phyloP scores from a whole-genome alignment of 1,140 invertebrate genomes.

The Ceratosolen solmsi region DNA sequence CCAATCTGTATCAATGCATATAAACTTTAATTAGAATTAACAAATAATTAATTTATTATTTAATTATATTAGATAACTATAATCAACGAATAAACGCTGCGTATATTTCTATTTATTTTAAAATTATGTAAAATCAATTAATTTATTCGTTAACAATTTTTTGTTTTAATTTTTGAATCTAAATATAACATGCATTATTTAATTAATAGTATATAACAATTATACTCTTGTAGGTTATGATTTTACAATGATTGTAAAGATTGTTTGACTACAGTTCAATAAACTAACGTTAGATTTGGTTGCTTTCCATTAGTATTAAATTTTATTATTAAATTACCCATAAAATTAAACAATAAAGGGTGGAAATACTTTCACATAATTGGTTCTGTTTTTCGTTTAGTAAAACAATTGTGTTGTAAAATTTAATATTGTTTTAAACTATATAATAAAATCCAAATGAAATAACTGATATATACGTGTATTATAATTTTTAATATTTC shows the following conservation, averaged over 20 bases:
- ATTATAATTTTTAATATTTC: no score
- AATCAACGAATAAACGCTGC: not conserved
- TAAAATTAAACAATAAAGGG: no score
- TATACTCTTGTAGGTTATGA: not conserved
- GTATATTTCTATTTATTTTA: not conserved
- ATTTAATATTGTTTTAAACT: no score
- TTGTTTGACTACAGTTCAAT: not conserved
- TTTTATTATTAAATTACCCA: not conserved
- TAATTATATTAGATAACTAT: not conserved
- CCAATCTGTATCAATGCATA: no score
- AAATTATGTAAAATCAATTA: not conserved
- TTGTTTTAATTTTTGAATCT: no score
- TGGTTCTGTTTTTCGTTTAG: no score
- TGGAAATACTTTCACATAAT: no score
- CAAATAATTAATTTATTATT: slow-evolving; percentile 26
- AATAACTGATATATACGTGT: no score
- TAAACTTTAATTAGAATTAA: no score
- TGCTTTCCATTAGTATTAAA: slow-evolving; percentile 6
- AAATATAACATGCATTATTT: not conserved
- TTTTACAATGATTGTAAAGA: not conserved
- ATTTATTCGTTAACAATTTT: no score
- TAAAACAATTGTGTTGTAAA: no score
- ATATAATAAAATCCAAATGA: no score
- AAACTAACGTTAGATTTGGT: not conserved
- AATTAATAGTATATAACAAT: slow-evolving; percentile 30